Evolutionary conservation across 2,797 vertebrate genomes (phyloP).

Genomic region (Acipenser transmontanus): DNA sequence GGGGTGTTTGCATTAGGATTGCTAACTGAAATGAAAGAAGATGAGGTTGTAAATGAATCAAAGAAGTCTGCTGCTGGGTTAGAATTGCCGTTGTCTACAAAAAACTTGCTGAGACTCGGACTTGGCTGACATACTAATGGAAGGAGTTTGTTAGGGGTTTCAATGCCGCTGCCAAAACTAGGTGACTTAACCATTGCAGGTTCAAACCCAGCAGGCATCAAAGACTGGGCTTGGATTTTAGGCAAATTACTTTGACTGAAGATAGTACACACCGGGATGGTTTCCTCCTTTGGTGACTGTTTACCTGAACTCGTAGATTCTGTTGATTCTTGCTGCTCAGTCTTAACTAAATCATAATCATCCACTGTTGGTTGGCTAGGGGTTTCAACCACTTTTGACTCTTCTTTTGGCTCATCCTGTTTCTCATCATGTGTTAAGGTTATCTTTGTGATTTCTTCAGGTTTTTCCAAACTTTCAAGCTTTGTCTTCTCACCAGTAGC

Average conservation of each 20-base stretch:
- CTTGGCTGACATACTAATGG: constrained; percentile 86
- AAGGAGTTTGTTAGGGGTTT: constrained; percentile 61
- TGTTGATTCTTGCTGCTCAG: constrained; percentile 24
- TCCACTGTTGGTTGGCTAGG: constrained; percentile 20
- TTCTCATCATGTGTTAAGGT: constrained; percentile 38
- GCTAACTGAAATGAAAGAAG: constrained; percentile 86
- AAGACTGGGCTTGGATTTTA: constrained; percentile 50
- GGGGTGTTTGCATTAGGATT: constrained; percentile 77
- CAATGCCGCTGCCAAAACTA: constrained; percentile 73
- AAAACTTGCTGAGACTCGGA: constrained; percentile 95
- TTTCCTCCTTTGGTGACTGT: constrained; percentile 44
- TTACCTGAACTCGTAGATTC: constrained; percentile 18
- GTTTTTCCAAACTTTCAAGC: constrained; percentile 44
- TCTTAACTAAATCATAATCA: constrained; percentile 22
- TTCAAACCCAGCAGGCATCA: constrained; percentile 83
- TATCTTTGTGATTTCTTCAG: constrained; percentile 38
- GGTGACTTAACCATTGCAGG: constrained; percentile 94
- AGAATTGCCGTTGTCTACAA: constrained; percentile 66
- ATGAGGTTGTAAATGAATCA: constrained; percentile 86
- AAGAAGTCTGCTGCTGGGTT: constrained; percentile 90
- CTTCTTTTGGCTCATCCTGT: constrained; percentile 29
- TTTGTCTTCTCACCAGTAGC: constrained; percentile 35
- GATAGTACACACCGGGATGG: constrained; percentile 87
- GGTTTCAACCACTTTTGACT: constrained; percentile 20
- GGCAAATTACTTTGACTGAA: constrained; percentile 72